Percentiles rank a stretch among this genome's conserved stretches.
These are phyloP conservation scores for Lasioglossum marginatum DNA, from an alignment of 2,888 invertebrate species.

Conservation along the genomic window DNA sequence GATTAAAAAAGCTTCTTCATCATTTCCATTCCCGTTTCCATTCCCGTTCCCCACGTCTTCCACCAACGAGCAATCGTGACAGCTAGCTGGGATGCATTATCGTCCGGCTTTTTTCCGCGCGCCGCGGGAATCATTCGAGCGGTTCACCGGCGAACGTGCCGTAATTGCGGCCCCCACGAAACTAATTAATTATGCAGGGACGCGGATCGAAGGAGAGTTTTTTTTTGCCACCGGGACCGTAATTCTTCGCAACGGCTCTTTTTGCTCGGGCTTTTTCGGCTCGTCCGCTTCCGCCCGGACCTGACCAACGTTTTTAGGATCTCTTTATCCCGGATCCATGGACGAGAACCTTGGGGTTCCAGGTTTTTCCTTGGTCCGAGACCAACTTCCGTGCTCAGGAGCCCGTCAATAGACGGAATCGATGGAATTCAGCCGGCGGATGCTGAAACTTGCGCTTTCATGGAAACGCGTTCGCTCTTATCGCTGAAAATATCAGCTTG, in stretches of 20 bases:
- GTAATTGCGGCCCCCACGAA: slow-evolving; percentile 73
- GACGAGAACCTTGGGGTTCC: background rate
- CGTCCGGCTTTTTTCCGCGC: slow-evolving; percentile 43
- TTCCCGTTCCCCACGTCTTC: background rate
- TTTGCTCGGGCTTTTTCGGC: slow-evolving; percentile 20
- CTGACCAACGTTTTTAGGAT: slow-evolving; percentile 37
- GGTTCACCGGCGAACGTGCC: slow-evolving; percentile 62
- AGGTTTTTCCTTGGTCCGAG: slow-evolving; percentile 18
- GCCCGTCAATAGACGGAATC: slow-evolving; percentile 42
- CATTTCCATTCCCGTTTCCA: background rate
- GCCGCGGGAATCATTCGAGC: slow-evolving; percentile 51
- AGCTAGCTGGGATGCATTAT: slow-evolving; percentile 9
- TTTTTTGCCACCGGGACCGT: slow-evolving; percentile 28
- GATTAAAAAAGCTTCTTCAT: slow-evolving; percentile 39
- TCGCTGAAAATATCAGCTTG: slow-evolving; percentile 15
- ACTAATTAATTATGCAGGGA: slow-evolving; percentile 75
- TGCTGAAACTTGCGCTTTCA: slow-evolving; percentile 25
- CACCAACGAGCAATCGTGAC: slow-evolving; percentile 4
- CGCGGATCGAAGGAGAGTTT: slow-evolving; percentile 49
- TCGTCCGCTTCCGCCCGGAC: slow-evolving; percentile 32
- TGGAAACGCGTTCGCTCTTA: background rate
- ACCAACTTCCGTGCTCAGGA: slow-evolving; percentile 29
- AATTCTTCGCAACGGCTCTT: slow-evolving; percentile 24
- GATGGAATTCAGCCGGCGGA: background rate
- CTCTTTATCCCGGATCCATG: slow-evolving; percentile 20